phyloP scores from a whole-genome alignment of 1,140 invertebrate genomes.

The Listronotus oregonensis region DNA sequence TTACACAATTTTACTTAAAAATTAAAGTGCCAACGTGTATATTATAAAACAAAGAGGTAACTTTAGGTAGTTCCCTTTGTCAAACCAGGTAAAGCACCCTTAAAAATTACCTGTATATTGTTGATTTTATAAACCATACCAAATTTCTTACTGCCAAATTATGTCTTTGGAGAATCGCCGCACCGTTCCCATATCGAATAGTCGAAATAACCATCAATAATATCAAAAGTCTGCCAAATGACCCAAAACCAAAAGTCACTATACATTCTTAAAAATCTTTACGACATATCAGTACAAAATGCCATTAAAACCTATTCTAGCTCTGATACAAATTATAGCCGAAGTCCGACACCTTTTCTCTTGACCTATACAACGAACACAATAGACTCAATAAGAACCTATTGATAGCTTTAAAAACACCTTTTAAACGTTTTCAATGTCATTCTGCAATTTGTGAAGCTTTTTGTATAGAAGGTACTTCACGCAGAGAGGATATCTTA shows the following conservation, averaged over 20 bases:
- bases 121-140: too few species aligned
- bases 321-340: slow-evolving; percentile 26
- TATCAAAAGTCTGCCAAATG: slow-evolving; percentile 14
- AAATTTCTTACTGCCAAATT: too few species aligned
- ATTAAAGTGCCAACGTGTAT: too few species aligned
- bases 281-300: slow-evolving; percentile 17
- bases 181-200: too few species aligned
- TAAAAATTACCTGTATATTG: too few species aligned
- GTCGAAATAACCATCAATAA: slow-evolving; percentile 15
- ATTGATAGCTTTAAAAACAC: slow-evolving; percentile 31
- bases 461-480: slow-evolving; percentile 25
- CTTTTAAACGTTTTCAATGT: slow-evolving; percentile 29
- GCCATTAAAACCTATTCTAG: slow-evolving; percentile 24
- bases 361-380: slow-evolving; percentile 22
- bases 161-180: too few species aligned
- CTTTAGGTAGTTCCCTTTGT: too few species aligned
- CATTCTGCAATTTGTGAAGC: slow-evolving; percentile 35
- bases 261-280: slow-evolving; percentile 11
- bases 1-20: too few species aligned
- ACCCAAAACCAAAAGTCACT: slow-evolving; percentile 27
- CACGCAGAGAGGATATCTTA: slow-evolving; percentile 33
- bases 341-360: slow-evolving; percentile 28
- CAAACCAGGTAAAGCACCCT: too few species aligned
- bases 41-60: too few species aligned
- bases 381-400: slow-evolving; percentile 24